Conservation (phyloP, 2,113 vertebrate genomes). For the Mormyrus iriodes region DNA sequence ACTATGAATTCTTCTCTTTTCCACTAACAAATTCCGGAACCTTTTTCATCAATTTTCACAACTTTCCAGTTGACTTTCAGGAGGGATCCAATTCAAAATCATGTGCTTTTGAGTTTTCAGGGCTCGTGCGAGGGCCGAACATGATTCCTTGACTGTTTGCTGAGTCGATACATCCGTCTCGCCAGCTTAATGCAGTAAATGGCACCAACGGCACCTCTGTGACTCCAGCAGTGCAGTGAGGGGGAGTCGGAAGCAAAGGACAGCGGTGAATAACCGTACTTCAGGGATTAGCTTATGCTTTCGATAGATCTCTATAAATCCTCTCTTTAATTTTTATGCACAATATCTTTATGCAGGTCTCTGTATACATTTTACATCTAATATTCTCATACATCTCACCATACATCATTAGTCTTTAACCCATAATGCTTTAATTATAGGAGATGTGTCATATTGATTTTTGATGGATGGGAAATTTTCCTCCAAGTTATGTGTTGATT, state of each 20-base stretch:
- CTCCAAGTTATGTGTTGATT: not conserved
- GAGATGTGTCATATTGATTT: not conserved
- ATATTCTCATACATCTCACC: not conserved
- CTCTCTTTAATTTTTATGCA: not conserved
- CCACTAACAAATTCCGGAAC: not conserved
- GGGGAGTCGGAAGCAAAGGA: not conserved
- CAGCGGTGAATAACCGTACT: too few species aligned
- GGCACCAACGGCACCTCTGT: not conserved
- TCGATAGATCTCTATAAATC: not conserved
- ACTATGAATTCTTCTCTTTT: not conserved
- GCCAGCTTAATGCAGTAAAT: not conserved
- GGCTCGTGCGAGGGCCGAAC: not conserved
- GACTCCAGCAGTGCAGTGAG: not conserved
- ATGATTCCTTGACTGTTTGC: not conserved
- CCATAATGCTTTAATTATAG: not conserved
- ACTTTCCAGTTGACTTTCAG: not conserved
- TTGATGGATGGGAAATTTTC: not conserved
- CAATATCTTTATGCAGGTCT: not conserved
- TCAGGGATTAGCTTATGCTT: not conserved
- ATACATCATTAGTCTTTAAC: not conserved
- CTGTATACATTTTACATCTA: not conserved
- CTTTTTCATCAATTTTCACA: not conserved
- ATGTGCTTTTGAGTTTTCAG: not conserved
- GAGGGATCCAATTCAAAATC: not conserved
- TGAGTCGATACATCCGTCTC: conserved; percentile 6